These are phyloP conservation scores for Agrotis clavis DNA, from an alignment of 2,888 invertebrate species.

Conservation along the genomic window DNA sequence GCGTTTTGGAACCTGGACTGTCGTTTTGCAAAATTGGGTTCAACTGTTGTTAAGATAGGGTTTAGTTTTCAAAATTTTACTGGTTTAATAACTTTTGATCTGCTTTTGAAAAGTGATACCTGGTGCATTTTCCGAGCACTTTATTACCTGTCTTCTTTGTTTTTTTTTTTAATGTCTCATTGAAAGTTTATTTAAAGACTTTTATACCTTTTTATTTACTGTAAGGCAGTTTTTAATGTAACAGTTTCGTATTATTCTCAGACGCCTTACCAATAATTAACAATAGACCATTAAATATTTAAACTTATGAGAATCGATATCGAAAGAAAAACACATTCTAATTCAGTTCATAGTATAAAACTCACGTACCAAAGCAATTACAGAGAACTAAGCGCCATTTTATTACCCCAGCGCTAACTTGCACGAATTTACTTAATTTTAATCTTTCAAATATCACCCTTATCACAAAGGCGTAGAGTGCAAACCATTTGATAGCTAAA, in stretches of 20 bases:
- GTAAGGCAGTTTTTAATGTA: too few species aligned
- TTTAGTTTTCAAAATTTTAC: background rate
- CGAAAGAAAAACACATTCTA: constrained; percentile 53
- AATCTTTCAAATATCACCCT: constrained; percentile 39
- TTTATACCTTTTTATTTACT: too few species aligned
- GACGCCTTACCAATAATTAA: background rate
- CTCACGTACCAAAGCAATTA: constrained; percentile 73
- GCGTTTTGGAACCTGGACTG: background rate
- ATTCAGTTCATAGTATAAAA: constrained; percentile 71
- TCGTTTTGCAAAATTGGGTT: background rate
- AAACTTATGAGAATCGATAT: constrained; percentile 35
- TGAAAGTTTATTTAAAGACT: too few species aligned
- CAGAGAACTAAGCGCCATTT: constrained; percentile 74
- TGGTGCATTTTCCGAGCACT: background rate
- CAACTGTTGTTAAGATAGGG: background rate
- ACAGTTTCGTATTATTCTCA: too few species aligned
- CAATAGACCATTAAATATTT: constrained; percentile 25
- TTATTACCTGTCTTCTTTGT: background rate
- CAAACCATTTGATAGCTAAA: constrained; percentile 34
- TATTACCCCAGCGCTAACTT: constrained; percentile 69
- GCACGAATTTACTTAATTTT: constrained; percentile 63
- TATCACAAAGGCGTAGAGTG: constrained; percentile 39
- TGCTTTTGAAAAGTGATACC: background rate
- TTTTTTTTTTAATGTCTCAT: too few species aligned
- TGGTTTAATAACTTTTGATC: background rate